These are phyloP conservation scores for Synanthedon vespiformis DNA, from an alignment of 2,888 invertebrate species.

Conservation along the genomic window DNA sequence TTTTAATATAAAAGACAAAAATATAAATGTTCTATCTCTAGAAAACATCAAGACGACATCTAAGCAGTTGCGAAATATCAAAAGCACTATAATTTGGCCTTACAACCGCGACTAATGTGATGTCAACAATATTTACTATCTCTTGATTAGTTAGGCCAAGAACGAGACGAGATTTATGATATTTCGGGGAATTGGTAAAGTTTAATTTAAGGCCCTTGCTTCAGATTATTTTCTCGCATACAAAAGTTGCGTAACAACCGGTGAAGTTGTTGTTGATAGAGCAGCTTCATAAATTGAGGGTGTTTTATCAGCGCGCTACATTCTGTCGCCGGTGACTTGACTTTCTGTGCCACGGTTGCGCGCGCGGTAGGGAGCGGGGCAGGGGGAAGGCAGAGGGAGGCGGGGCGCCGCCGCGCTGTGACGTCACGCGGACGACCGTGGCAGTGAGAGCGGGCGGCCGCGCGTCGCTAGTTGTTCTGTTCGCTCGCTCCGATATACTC, in stretches of 20 bases:
- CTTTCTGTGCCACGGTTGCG: conserved; percentile 64
- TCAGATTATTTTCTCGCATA: conserved; percentile 36
- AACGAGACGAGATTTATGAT: too few species aligned
- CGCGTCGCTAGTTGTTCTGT: conserved; percentile 29
- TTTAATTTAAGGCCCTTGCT: not conserved
- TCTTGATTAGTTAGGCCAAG: too few species aligned
- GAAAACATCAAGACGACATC: too few species aligned
- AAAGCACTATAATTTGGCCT: too few species aligned
- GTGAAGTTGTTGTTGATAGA: conserved; percentile 54
- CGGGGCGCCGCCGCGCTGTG: conserved; percentile 29
- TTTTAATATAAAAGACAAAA: too few species aligned
- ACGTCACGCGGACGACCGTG: conserved; percentile 67
- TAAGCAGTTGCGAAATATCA: too few species aligned
- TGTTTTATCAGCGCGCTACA: conserved; percentile 62
- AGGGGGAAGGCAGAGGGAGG: conserved; percentile 11
- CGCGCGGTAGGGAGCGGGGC: conserved; percentile 8
- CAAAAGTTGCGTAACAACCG: conserved; percentile 48
- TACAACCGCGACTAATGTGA: too few species aligned
- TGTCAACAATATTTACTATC: too few species aligned
- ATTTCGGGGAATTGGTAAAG: conserved; percentile 11
- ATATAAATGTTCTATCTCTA: too few species aligned
- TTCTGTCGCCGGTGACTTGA: conserved; percentile 56
- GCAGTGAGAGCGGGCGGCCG: conserved; percentile 58
- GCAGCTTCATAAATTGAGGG: conserved; percentile 55
- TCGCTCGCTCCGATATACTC: conserved; percentile 59